Evolutionary conservation across 2,888 invertebrate species (phyloP).

Genomic region (Alentia gelatinosa): DNA sequence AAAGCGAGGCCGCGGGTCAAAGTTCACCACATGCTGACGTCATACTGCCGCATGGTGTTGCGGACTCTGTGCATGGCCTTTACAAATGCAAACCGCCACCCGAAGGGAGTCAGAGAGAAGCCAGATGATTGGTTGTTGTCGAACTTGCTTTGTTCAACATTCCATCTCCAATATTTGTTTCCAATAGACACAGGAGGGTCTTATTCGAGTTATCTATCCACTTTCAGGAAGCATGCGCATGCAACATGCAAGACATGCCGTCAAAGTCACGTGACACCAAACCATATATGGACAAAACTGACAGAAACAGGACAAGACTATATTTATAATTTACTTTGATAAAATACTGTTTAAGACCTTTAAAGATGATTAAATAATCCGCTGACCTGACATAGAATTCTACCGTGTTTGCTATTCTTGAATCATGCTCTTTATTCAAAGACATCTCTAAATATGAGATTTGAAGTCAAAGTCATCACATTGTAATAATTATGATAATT

Average conservation of each 20-base stretch:
- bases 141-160: not conserved
- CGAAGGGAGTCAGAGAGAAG: not conserved
- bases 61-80: not conserved
- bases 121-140: not conserved
- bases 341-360: not conserved
- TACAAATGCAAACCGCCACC: not conserved
- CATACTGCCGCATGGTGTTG: not conserved
- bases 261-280: conserved; percentile 46
- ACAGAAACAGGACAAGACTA: conserved; percentile 37
- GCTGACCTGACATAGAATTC: not conserved
- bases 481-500: too few species aligned
- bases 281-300: not conserved
- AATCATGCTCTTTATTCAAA: not conserved
- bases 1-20: conserved; percentile 33
- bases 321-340: not conserved
- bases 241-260: conserved; percentile 46
- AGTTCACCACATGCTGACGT: conserved; percentile 30
- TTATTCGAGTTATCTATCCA: conserved; percentile 49
- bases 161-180: not conserved
- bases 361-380: not conserved
- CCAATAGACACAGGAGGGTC: not conserved
- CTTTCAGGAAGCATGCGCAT: not conserved
- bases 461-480: conserved; percentile 1
- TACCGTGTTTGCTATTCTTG: not conserved
- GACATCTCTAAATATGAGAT: not conserved